Base-by-base conservation (phyloP, 2,797 vertebrate genomes). In the Amblyopsis hoosieri region DNA sequence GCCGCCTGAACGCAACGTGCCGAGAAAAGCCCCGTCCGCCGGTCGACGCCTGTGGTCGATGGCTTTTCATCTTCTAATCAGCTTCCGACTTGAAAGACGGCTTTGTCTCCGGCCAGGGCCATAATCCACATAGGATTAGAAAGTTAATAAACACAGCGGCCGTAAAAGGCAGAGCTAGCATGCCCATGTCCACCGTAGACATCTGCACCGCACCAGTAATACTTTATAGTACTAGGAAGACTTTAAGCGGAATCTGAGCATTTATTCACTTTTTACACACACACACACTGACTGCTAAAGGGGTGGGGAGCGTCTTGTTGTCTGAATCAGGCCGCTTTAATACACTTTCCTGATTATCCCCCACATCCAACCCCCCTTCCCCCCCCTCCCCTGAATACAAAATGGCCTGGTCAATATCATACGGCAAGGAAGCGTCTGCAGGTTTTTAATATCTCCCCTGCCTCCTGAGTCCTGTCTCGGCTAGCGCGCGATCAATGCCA, bases 401-500 rank as follows among this genome's bases (percentile, higher is more conserved):
- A 80, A 80, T 69, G 60, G 63, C 58, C 45, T 63, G 67, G 86
- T 88, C 83, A 81, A 90, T 90, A 86, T 79, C 76, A 86, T 70
- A 83, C 48, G 80, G 77, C 66, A 73, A 62, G 75, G 78, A 82
- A 66, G 76, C 60, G 59, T 75, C 77, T 71, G 80, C 85, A 81
- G 84, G 47, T 78, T 82, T 84, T 85, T 84, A 82, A 88, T 86
- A 87, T 86, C 80, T 81, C 76, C 77, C 69, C 73, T 83, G 80
- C 84, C 87, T 88, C 83, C 73, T 15, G 82, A 85, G 76, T 83
- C 84, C 67, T 71, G 72, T 75, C 71, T 85, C 71, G 75, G 76
- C 64, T 79, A 63, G 74, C 79, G 64, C 67, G 69, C 65, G 76
- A 92, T 92, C 90, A 84, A 93, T 93, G 83, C 75, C 79, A 74